phyloP scores from a whole-genome alignment of 2,797 vertebrate genomes.

The Hydrocynus forskahlii region DNA sequence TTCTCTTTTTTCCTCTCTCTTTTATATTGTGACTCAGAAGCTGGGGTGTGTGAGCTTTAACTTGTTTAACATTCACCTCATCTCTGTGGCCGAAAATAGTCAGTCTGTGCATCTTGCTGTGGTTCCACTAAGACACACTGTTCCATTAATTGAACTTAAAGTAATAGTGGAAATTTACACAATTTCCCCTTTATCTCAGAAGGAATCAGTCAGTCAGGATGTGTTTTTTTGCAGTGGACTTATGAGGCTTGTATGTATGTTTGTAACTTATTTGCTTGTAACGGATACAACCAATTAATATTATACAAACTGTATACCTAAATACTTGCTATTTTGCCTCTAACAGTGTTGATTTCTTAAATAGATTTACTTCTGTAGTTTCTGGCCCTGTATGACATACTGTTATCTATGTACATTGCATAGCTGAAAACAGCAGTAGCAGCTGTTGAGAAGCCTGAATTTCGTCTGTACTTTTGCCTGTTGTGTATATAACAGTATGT shows the following conservation, averaged over 20 bases:
- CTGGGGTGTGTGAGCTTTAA: slow-evolving; percentile 5
- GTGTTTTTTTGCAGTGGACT: neutral
- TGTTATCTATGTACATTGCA: neutral
- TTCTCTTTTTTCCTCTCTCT: slow-evolving; percentile 8
- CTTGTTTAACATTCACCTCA: neutral
- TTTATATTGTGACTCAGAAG: neutral
- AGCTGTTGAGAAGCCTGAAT: neutral
- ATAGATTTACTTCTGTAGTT: neutral
- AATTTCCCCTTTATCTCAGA: neutral
- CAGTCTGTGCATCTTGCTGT: neutral
- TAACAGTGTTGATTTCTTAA: neutral
- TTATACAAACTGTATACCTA: neutral
- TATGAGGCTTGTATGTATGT: neutral
- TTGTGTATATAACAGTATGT: neutral
- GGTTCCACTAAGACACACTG: neutral
- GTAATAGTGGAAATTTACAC: neutral
- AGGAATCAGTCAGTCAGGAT: neutral
- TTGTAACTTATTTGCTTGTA: too few relatives aligned
- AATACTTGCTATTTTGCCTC: neutral
- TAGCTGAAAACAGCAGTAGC: neutral
- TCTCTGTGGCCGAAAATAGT: neutral
- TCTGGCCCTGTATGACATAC: neutral
- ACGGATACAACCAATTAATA: neutral
- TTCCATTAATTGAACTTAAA: neutral
- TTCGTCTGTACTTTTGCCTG: neutral